phyloP scores from a whole-genome alignment of 2,888 invertebrate genomes.

The Anagyrus pseudococci region DNA sequence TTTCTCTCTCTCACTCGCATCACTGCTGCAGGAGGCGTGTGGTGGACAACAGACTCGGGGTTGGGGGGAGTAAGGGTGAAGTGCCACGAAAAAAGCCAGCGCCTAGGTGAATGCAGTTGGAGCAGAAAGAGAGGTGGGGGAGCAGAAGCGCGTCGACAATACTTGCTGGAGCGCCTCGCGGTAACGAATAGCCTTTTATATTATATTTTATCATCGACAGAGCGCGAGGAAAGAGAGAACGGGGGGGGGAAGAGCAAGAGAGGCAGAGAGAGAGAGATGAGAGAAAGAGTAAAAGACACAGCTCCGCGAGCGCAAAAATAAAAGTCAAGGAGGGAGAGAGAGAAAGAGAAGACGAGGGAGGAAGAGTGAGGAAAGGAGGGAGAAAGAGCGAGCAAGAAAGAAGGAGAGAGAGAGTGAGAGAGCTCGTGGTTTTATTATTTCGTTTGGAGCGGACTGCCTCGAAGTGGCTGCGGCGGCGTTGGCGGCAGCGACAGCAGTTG shows the following conservation, averaged over 20 bases:
- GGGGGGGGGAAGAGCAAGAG: no score
- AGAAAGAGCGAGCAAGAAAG: slow-evolving; percentile 3
- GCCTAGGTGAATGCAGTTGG: no score
- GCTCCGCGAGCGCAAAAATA: background rate
- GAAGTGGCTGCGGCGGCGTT: background rate
- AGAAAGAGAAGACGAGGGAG: background rate
- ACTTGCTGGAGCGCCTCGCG: slow-evolving; percentile 7
- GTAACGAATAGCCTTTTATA: slow-evolving; percentile 53
- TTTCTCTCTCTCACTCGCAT: no score
- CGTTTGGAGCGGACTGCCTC: slow-evolving; percentile 45
- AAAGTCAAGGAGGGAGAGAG: background rate
- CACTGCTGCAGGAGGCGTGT: no score
- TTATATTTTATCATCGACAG: slow-evolving; percentile 45
- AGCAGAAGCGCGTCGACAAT: slow-evolving; percentile 28
- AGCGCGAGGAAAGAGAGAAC: no score
- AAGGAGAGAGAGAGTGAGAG: background rate
- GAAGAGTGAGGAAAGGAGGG: background rate
- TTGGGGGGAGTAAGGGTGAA: no score
- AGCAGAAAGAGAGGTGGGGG: background rate
- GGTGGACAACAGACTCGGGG: no score
- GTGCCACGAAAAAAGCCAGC: slow-evolving; percentile 4
- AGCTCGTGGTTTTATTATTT: slow-evolving; percentile 48
- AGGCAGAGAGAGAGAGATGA: no score
- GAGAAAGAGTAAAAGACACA: no score
- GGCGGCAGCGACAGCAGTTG: slow-evolving; percentile 43